Evolutionary conservation across 1,140 invertebrate genomes (phyloP).

Genomic region (Chionoecetes opilio): DNA sequence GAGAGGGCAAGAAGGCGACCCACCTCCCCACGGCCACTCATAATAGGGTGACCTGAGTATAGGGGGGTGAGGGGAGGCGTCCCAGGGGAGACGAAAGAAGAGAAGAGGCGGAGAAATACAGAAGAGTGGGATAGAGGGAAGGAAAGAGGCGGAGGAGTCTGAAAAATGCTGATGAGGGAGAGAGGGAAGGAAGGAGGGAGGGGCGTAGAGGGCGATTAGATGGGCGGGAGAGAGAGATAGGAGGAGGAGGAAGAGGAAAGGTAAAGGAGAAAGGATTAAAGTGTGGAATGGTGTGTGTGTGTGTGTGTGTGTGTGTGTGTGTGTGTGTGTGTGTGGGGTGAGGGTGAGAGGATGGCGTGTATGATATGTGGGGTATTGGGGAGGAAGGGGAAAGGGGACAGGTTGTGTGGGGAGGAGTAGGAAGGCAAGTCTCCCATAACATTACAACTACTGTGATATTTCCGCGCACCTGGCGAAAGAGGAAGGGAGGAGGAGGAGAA

Average conservation of each 20-base stretch:
- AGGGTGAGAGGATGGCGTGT: neutral
- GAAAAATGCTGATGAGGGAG: neutral
- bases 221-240: neutral
- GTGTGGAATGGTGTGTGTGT: neutral
- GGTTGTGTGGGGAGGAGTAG: neutral
- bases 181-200: neutral
- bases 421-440: neutral
- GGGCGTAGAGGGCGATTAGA: neutral
- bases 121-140: neutral
- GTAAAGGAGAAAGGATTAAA: neutral
- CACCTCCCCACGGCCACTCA: neutral
- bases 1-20: conserved; percentile 8
- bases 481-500: neutral
- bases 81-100: neutral
- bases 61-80: neutral
- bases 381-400: neutral
- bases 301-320: no score
- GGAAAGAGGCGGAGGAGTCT: neutral
- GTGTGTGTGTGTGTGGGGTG: no score
- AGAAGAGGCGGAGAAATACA: neutral
- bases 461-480: neutral
- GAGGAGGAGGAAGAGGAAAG: neutral
- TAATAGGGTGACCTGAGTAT: neutral
- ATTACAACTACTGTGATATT: conserved; percentile 2
- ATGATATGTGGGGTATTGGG: neutral